phyloP scores from a whole-genome alignment of 1,140 invertebrate species.

The Bradysia coprophila region DNA sequence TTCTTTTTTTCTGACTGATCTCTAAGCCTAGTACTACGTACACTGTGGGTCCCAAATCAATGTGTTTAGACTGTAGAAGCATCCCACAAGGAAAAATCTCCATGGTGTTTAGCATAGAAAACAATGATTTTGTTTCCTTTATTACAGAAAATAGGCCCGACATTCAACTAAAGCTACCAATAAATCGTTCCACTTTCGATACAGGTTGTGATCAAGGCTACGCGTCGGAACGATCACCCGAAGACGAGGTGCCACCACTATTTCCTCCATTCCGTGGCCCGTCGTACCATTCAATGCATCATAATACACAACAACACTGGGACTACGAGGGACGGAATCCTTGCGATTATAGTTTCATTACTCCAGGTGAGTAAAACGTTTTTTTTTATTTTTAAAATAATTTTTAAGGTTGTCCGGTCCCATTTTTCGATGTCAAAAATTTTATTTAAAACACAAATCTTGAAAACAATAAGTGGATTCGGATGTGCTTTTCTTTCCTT shows the following conservation, averaged over 20 bases:
- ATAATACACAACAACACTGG: background rate
- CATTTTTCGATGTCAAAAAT: too few species aligned
- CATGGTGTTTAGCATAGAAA: too few species aligned
- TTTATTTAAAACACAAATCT: too few species aligned
- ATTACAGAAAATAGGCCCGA: background rate
- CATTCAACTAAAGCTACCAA: slow-evolving; percentile 1
- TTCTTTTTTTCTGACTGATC: too few species aligned
- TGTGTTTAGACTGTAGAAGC: too few species aligned
- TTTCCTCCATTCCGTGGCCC: slow-evolving; percentile 27
- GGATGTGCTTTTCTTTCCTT: too few species aligned
- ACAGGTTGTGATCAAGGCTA: slow-evolving; percentile 56
- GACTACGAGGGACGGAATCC: too few species aligned
- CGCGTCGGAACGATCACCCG: slow-evolving; percentile 54
- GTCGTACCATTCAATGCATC: background rate
- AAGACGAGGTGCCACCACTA: slow-evolving; percentile 50
- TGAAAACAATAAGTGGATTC: too few species aligned
- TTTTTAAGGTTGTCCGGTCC: too few species aligned
- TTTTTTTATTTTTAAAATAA: background rate
- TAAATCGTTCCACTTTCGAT: slow-evolving; percentile 13
- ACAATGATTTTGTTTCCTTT: background rate
- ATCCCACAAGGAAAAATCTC: too few species aligned
- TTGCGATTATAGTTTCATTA: slow-evolving; percentile 1
- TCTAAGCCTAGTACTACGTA: too few species aligned
- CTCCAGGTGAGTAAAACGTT: slow-evolving; percentile 1
- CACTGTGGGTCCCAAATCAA: too few species aligned